These are phyloP conservation scores for Agrochola lychnidis DNA, from an alignment of 2,888 invertebrate species.

Conservation along the genomic window DNA sequence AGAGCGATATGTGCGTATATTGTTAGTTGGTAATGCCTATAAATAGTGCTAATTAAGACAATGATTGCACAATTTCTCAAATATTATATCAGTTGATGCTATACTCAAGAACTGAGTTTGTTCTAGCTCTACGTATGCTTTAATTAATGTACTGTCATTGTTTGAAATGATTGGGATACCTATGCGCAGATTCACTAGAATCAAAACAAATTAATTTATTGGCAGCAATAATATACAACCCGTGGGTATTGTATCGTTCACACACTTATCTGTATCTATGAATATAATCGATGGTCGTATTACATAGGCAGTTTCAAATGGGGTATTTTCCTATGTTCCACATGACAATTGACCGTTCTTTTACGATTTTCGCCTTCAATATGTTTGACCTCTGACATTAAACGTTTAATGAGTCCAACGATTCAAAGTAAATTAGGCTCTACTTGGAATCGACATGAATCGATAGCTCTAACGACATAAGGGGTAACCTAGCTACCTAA, in stretches of 20 bases:
- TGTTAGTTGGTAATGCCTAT: constrained; percentile 47
- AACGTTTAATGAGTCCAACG: constrained; percentile 1
- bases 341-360: constrained; percentile 6
- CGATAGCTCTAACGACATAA: constrained; percentile 15
- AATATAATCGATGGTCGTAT: constrained; percentile 6
- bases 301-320: constrained; percentile 14
- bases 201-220: constrained; percentile 60
- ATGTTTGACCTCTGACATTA: constrained; percentile 11
- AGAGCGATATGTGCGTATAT: constrained; percentile 17
- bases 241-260: constrained; percentile 1
- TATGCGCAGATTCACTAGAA: constrained; percentile 24
- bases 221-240: constrained; percentile 29
- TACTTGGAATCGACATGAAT: constrained; percentile 31
- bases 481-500: background rate
- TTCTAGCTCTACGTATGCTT: constrained; percentile 25
- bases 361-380: constrained; percentile 5
- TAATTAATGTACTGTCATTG: constrained; percentile 36
- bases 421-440: constrained; percentile 24
- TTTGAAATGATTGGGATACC: background rate
- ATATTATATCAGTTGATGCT: constrained; percentile 33
- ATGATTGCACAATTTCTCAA: constrained; percentile 37
- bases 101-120: constrained; percentile 15
- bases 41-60: constrained; percentile 48
- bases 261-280: constrained; percentile 12
- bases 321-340: constrained; percentile 12